phyloP scores from a whole-genome alignment of 2,797 vertebrate genomes.

The Novumbra hubbsi region DNA sequence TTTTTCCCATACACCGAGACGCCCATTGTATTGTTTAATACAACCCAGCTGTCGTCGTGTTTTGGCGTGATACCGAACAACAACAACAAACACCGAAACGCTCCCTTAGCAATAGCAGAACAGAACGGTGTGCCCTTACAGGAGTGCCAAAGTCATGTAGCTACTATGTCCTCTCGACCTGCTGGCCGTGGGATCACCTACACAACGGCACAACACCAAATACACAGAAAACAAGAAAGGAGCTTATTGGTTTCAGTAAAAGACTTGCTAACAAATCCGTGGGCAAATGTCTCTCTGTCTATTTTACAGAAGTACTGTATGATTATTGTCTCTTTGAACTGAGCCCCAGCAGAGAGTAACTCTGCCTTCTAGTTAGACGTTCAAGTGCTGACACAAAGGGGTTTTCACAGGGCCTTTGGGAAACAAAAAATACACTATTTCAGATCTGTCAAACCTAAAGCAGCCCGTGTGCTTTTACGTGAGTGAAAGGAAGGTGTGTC shows the following conservation, averaged over 20 bases:
- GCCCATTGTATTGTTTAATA: constrained; percentile 36
- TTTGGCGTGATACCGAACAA: constrained; percentile 65
- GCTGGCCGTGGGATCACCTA: neutral
- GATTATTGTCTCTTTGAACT: neutral
- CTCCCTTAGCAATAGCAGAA: constrained; percentile 39
- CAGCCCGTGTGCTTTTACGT: constrained; percentile 33
- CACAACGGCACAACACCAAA: no score
- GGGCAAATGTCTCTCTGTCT: neutral
- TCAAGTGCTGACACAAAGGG: neutral
- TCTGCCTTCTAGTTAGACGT: neutral
- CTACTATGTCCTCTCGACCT: neutral
- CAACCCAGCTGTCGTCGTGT: constrained; percentile 74
- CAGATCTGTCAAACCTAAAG: constrained; percentile 53
- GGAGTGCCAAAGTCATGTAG: neutral
- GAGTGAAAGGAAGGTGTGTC: constrained; percentile 70
- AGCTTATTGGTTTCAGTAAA: no score
- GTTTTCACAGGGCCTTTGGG: constrained; percentile 37
- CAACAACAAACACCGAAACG: constrained; percentile 49
- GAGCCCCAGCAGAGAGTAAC: neutral
- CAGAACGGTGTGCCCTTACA: neutral
- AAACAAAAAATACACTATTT: constrained; percentile 21
- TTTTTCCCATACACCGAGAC: constrained; percentile 32
- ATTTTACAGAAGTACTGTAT: neutral
- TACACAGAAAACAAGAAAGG: no score
- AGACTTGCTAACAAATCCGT: neutral